Percentiles rank a stretch among this genome's conserved stretches.
Evolutionary conservation across 2,888 invertebrate genomes (phyloP).

Genomic region (Corbicula japonica): DNA sequence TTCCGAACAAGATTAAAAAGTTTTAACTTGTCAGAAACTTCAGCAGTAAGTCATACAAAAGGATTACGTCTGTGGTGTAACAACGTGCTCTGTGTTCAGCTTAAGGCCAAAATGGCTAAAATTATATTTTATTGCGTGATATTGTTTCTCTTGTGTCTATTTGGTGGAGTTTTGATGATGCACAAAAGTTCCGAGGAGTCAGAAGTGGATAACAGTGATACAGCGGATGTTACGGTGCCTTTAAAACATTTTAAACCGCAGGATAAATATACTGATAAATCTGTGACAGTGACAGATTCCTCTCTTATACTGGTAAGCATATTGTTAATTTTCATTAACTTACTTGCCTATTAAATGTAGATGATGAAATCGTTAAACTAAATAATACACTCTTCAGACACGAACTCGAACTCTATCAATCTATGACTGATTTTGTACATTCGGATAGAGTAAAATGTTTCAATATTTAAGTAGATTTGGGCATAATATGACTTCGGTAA

Average conservation of each 20-base stretch:
- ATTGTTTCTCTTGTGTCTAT: slow-evolving; percentile 37
- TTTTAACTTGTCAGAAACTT: background rate
- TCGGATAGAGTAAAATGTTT: too few species aligned
- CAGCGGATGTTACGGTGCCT: background rate
- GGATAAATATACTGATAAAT: background rate
- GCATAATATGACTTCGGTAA: too few species aligned
- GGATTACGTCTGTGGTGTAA: background rate
- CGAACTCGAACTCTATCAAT: too few species aligned
- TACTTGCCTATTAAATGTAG: too few species aligned
- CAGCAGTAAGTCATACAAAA: background rate
- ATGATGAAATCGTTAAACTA: too few species aligned
- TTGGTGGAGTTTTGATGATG: slow-evolving; percentile 51
- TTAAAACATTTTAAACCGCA: slow-evolving; percentile 4
- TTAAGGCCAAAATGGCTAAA: slow-evolving; percentile 19
- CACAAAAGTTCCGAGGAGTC: slow-evolving; percentile 3
- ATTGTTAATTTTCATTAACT: too few species aligned
- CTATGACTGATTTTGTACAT: too few species aligned
- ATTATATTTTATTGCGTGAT: slow-evolving; percentile 14
- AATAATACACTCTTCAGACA: too few species aligned
- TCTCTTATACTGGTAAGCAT: slow-evolving; percentile 11
- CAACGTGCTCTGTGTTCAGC: background rate
- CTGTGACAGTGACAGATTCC: background rate
- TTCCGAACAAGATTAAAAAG: slow-evolving; percentile 17
- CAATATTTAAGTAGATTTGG: too few species aligned
- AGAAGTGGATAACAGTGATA: background rate